These are phyloP conservation scores for Mactra quadrangularis DNA, from an alignment of 1,140 invertebrate genomes.

Conservation along the genomic window DNA sequence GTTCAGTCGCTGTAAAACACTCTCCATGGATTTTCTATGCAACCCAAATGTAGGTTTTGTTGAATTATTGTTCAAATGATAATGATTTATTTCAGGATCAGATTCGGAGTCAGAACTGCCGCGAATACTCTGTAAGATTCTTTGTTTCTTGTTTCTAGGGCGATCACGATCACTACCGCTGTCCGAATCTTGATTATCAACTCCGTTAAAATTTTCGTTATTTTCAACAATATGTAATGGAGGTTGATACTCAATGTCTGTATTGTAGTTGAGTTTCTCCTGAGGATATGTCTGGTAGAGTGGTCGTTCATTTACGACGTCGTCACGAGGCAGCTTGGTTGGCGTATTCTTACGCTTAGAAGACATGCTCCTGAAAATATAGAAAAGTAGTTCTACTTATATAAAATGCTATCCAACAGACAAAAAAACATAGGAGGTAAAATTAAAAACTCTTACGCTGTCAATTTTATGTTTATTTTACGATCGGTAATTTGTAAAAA, in stretches of 20 bases:
- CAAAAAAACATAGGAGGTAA: too few species aligned
- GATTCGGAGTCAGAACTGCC: constrained; percentile 85
- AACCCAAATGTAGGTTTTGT: constrained; percentile 79
- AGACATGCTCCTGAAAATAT: constrained; percentile 91
- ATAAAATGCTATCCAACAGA: too few species aligned
- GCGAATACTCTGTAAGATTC: constrained; percentile 73
- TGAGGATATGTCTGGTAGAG: constrained; percentile 58
- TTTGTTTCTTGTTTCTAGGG: constrained; percentile 74
- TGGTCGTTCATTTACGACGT: constrained; percentile 80
- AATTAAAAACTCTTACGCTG: too few species aligned
- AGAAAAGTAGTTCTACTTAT: neutral
- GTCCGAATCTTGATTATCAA: constrained; percentile 66
- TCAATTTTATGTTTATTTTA: too few species aligned
- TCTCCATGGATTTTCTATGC: constrained; percentile 88
- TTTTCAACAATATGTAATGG: constrained; percentile 64
- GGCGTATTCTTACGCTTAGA: constrained; percentile 96
- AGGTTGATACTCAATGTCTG: constrained; percentile 59
- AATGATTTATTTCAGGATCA: constrained; percentile 85
- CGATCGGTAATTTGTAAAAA: too few species aligned
- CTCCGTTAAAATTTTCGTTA: constrained; percentile 68
- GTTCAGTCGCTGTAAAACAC: constrained; percentile 75
- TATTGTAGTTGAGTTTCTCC: constrained; percentile 19
- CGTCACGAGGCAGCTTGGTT: constrained; percentile 93
- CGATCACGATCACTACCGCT: constrained; percentile 70
- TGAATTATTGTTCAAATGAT: constrained; percentile 62